Conservation (phyloP, 1,140 invertebrate genomes). For the Platyscapa corneri region DNA sequence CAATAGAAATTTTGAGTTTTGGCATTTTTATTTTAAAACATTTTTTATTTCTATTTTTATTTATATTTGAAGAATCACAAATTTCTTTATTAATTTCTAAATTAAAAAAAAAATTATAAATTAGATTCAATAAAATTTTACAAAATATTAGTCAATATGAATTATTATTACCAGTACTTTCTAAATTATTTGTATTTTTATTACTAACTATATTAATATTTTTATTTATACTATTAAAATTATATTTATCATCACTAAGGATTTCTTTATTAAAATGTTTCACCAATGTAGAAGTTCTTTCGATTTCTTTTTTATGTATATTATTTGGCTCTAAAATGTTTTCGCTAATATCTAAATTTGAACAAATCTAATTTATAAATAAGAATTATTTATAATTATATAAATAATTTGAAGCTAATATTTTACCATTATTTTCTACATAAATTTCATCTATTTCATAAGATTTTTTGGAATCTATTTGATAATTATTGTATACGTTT, state of each 20-base stretch:
- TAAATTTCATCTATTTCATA: background rate
- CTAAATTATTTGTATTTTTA: background rate
- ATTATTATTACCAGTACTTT: background rate
- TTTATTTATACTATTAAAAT: background rate
- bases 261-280: background rate
- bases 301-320: background rate
- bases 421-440: slow-evolving; percentile 23
- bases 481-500: background rate
- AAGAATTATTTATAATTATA: background rate
- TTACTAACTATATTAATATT: background rate
- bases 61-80: too few relatives aligned
- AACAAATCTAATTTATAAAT: background rate
- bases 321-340: background rate
- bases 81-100: background rate
- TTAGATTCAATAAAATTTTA: background rate
- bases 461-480: background rate
- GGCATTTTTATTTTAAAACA: too few relatives aligned
- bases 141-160: background rate
- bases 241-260: background rate
- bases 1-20: too few relatives aligned
- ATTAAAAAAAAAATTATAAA: background rate
- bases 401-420: background rate
- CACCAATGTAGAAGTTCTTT: background rate
- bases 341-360: background rate
- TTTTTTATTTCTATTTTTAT: too few relatives aligned